Base-by-base conservation (phyloP, 92 coral and sea anemone species). In the Zoanthus gigantus region DNA sequence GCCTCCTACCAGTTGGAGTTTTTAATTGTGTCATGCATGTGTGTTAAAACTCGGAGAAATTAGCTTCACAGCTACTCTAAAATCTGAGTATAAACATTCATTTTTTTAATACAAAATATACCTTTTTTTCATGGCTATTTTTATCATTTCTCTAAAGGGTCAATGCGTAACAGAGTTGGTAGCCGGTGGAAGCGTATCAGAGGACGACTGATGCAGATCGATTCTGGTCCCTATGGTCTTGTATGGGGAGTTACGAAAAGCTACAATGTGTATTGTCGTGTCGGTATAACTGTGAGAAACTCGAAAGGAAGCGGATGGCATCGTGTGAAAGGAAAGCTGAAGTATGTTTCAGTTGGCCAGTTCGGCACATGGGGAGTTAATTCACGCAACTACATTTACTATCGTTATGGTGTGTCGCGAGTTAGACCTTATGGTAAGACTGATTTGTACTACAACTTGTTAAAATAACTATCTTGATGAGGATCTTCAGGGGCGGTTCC, bases 161-260 rank as follows among this genome's bases (percentile, higher is more conserved):
- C 77, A 7, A 37, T 72, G 77, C 77, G 77, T 2, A 72, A 46
- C 18, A 42, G 53, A 37, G 77, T 15, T 34, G 77, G 77, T 18
- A 72, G 28, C 47, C 77, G 77, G 6, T 72, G 77, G 77, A 5
- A 37, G 9, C 29, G 53, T 15, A 72, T 72, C 8, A 37, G 11
- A 44, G 77, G 77, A 0, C 77, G 48, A 42, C 53, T 72, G 9
- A 72, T 42, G 77, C 77, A 72, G 4, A 44, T 72, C 17, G 77
- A 72, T 18, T 72, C 53, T 6, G 77, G 77, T 44, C 77, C 77
- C 9, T 72, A 37, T 72, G 77, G 77, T 72, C 54, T 37, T 4
- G 54, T 72, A 47, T 72, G 77, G 77, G 77, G 77, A 37, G 77
- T 72, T 16, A 72, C 47, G 6, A 72, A 16, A 72, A 34, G 53